Conservation (phyloP, 2,888 invertebrate species). For the Sphecodes monilicornis region DNA sequence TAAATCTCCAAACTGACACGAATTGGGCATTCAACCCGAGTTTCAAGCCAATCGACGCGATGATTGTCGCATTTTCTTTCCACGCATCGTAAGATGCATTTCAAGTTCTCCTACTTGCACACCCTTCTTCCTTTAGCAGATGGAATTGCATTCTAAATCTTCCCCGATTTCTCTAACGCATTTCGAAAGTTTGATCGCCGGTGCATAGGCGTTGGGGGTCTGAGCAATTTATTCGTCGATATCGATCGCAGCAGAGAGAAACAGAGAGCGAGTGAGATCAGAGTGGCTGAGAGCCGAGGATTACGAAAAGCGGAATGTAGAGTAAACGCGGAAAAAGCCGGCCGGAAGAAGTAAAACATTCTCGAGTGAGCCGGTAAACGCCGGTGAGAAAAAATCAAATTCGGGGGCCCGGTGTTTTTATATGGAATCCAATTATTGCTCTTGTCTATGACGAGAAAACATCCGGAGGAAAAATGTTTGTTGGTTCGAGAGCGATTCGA, state of each 20-base stretch:
- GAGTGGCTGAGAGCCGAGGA: neutral
- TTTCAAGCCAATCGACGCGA: neutral
- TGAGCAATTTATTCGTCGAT: constrained; percentile 15
- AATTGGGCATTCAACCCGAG: neutral
- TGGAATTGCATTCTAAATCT: neutral
- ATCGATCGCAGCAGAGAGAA: constrained; percentile 6
- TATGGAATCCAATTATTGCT: constrained; percentile 44
- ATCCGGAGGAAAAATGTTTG: constrained; percentile 7
- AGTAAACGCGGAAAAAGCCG: neutral
- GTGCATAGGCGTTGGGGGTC: neutral
- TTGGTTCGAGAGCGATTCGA: constrained; percentile 23
- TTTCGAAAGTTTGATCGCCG: neutral
- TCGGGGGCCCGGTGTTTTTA: constrained; percentile 9
- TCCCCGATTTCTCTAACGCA: neutral
- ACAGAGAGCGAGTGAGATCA: neutral
- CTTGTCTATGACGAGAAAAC: neutral
- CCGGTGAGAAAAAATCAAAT: neutral
- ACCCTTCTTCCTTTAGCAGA: neutral
- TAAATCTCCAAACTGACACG: neutral
- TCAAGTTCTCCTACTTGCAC: neutral
- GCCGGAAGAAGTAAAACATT: constrained; percentile 25
- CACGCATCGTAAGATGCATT: neutral
- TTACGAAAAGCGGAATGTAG: neutral
- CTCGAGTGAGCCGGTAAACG: neutral
- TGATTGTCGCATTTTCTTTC: neutral